Percentiles rank a stretch among this genome's conserved stretches.
phyloP scores from a whole-genome alignment of 2,797 vertebrate species.

The Gambelia wislizenii region DNA sequence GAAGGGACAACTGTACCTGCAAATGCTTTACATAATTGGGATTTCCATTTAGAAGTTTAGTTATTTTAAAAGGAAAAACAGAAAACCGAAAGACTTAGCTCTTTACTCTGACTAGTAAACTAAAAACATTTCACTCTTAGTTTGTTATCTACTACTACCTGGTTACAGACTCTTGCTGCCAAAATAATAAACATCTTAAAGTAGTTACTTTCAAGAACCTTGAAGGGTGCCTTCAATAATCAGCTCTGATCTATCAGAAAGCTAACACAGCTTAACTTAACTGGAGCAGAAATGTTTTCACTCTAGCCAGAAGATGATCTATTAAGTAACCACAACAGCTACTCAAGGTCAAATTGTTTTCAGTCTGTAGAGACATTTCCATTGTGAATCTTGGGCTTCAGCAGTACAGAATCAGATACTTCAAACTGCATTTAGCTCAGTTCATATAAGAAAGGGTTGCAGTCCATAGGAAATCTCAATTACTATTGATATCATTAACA shows the following conservation, averaged over 20 bases:
- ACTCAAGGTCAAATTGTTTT: background rate
- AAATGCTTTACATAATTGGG: no score
- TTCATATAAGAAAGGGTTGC: background rate
- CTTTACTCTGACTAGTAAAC: background rate
- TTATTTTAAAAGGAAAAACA: background rate
- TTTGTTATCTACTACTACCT: no score
- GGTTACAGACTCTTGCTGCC: background rate
- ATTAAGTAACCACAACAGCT: background rate
- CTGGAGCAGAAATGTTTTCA: background rate
- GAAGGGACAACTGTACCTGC: no score
- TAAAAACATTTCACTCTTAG: no score
- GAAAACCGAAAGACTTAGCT: background rate
- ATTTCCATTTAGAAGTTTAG: background rate
- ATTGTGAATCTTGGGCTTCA: background rate
- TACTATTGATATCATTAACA: background rate
- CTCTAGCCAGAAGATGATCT: background rate
- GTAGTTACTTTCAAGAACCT: background rate
- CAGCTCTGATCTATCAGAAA: background rate
- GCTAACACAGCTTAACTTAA: background rate
- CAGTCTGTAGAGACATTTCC: accelerated
- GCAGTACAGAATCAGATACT: background rate
- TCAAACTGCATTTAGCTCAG: background rate
- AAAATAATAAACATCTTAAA: background rate
- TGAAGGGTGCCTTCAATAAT: background rate
- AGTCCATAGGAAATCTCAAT: background rate